Base-by-base conservation (phyloP, 2,888 invertebrate genomes). In the Sthenelais limicola region DNA sequence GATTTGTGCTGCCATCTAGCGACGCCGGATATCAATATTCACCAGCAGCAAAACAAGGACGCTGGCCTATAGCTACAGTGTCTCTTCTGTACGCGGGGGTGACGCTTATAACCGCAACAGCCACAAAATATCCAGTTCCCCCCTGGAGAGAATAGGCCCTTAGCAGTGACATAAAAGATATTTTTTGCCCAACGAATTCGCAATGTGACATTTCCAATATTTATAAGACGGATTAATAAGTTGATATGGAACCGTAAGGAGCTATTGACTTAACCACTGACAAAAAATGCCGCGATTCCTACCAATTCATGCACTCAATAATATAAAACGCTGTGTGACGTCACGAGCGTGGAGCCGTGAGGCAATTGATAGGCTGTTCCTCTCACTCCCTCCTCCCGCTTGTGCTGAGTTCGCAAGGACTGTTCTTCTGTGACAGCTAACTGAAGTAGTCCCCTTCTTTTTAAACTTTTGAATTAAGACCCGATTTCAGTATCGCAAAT, bases 81-180 rank as follows among this genome's bases (percentile, higher is more conserved):
- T n/a, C n/a, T n/a, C n/a, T n/a, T n/a, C n/a, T n/a, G n/a, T n/a
- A n/a, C n/a, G 80, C 54, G 80, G 85, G 84, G 76, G 69, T 80
- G 73, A 74, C 83, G 80, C 82, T 84, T 84, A 84, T 83, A 84
- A 84, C 83, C 82, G 84, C 83, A 85, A 85, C 80, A 84, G 85
- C 85, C 80, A 68, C 30, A 35, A 54, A 71, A 66, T 71, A 68
- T 68, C 58, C 26, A 30, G 72, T 76, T 75, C 74, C 75, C 74
- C 72, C 72, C 69, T 52, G 47, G 35, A 66, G n/a, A 43, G 43
- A 43, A 18, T 9, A 43, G 43, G 43, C 18, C 43, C 43, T 18
- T 18, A 9, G 9, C 43, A n/a, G n/a, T n/a, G n/a, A n/a, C n/a
- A n/a, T n/a, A n/a, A n/a, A n/a, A n/a, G n/a, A n/a, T 35, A 62